Base-by-base conservation (phyloP, 2,797 vertebrate species). In the Sebastes vulpes region DNA sequence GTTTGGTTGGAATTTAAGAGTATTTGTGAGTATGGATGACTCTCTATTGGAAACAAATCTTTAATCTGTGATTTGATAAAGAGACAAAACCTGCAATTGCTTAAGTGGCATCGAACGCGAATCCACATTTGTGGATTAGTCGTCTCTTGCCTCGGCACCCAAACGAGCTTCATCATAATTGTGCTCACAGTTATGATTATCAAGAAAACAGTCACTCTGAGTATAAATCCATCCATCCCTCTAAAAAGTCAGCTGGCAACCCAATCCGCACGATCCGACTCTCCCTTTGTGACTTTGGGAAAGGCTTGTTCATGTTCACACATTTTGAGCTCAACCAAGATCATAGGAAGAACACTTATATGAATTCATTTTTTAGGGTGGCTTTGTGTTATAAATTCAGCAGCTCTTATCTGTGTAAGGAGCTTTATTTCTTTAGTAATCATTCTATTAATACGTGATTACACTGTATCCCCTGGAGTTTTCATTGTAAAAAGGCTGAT, bases 371-470 rank as follows among this genome's bases (percentile, higher is more conserved):
- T 90, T 90, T 57, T 65, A 72, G 64, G 35, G 54, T 86, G 68
- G 48, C 23, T 90, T 89, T 79, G n/a, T 82, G 77, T 48, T 31
- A 72, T 77, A 79, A 84, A 86, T 83, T 83, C 65, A 42, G 65
- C 38, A 14, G 75, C 82, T 90, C 78, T 92, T 92, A 88, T 92
- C 88, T 72, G 50, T 9, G 9, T 77, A 85, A 91, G 84, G 64
- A 81, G 86, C 84, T 89, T 90, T 90, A 89, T 90, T 94, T 90
- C 84, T 86, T 93, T 82, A 83, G 89, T 94, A 92, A 94, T 94
- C 91, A 91, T 93, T 93, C 92, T 90, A 92, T 94, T 94, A 94
- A 94, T 93, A 88, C 10, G 73, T 91, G 89, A 95, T 94, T 94
- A 93, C 85, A 75, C 84, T 71, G 72, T 89, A 85, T 89, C 85